Evolutionary conservation across 2,797 vertebrate species (phyloP).

Genomic region (Aplochiton taeniatus): DNA sequence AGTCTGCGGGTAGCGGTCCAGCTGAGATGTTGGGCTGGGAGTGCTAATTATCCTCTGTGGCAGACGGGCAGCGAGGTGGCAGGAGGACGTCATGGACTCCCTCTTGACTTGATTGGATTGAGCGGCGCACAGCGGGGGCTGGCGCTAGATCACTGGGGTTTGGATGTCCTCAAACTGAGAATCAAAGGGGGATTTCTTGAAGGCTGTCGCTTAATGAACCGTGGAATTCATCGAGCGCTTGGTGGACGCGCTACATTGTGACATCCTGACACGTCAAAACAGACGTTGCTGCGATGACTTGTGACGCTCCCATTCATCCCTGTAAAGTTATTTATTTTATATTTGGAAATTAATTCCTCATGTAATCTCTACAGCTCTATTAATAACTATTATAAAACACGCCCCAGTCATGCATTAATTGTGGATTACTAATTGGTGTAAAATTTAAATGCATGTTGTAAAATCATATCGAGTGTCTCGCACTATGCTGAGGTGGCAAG

Average conservation of each 20-base stretch:
- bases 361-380: conserved; percentile 80
- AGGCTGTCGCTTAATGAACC: no score
- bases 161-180: no score
- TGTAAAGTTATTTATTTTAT: conserved; percentile 74
- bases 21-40: no score
- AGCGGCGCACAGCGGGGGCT: no score
- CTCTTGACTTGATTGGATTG: conserved; percentile 22
- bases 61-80: conserved; percentile 40
- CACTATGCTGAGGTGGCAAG: conserved; percentile 78
- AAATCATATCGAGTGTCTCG: conserved; percentile 78
- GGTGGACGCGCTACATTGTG: conserved; percentile 39
- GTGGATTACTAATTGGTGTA: conserved; percentile 81
- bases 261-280: conserved; percentile 53
- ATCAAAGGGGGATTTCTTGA: no score
- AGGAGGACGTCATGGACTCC: conserved; percentile 14
- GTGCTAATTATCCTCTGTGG: no score
- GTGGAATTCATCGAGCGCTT: conserved; percentile 30
- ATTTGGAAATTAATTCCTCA: conserved; percentile 77
- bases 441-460: conserved; percentile 83
- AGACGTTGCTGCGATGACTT: conserved; percentile 41
- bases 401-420: conserved; percentile 77
- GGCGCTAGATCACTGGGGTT: no score
- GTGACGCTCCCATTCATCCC: conserved; percentile 63
- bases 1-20: no score
- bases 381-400: conserved; percentile 81